phyloP scores from a whole-genome alignment of 2,888 invertebrate species.

The Blastobasis lacticolella region DNA sequence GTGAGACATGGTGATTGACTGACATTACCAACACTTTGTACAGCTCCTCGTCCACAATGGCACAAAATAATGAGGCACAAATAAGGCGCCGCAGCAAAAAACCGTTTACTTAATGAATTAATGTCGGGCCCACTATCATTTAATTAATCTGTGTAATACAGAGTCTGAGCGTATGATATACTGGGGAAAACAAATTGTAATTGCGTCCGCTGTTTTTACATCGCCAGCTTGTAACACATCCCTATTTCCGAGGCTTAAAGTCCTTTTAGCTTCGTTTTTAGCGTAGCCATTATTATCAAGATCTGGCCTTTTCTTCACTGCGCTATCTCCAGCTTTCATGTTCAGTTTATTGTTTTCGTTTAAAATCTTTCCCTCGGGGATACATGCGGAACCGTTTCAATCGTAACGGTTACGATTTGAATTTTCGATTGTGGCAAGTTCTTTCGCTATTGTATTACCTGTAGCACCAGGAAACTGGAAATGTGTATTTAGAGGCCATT shows the following conservation, averaged over 20 bases:
- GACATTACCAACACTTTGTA: background rate
- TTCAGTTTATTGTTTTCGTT: conserved; percentile 42
- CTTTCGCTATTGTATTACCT: background rate
- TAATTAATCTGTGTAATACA: conserved; percentile 50
- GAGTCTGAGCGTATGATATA: conserved; percentile 36
- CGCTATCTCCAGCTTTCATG: conserved; percentile 28
- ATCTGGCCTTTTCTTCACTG: conserved; percentile 35
- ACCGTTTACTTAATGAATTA: conserved; percentile 40
- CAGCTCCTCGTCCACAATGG: conserved; percentile 4
- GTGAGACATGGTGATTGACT: background rate
- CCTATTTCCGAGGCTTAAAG: conserved; percentile 14
- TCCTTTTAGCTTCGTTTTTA: conserved; percentile 11
- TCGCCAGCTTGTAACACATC: conserved; percentile 1
- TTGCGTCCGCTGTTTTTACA: conserved; percentile 25
- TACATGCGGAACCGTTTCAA: conserved; percentile 9
- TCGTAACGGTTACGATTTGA: conserved; percentile 5
- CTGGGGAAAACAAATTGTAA: conserved; percentile 41
- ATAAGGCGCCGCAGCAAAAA: conserved; percentile 26
- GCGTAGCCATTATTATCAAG: conserved; percentile 23
- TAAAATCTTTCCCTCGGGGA: conserved; percentile 30
- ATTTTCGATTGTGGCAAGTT: conserved; percentile 10
- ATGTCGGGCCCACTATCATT: conserved; percentile 41
- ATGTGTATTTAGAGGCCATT: too few relatives aligned
- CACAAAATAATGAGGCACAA: conserved; percentile 26
- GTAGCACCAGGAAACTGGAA: too few relatives aligned